Evolutionary conservation across 2,113 vertebrate species (phyloP).

Genomic region (Chitala chitala): DNA sequence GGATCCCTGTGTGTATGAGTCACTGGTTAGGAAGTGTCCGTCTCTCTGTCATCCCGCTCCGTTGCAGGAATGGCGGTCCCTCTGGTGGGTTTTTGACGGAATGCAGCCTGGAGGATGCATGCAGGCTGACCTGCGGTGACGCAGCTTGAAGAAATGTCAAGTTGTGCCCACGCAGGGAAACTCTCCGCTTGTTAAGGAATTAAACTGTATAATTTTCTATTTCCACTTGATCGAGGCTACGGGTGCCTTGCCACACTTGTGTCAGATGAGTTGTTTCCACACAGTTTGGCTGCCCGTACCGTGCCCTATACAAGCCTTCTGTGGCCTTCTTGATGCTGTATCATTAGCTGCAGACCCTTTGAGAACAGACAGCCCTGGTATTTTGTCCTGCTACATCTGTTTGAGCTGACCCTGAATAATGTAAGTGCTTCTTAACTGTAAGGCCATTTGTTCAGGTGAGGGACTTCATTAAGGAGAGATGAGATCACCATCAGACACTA

Average conservation of each 20-base stretch:
- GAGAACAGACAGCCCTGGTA: not conserved
- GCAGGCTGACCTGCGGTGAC: slow-evolving; percentile 44
- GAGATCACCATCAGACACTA: too few species aligned
- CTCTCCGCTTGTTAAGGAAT: not conserved
- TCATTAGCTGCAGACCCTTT: not conserved
- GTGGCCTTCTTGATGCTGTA: too few species aligned
- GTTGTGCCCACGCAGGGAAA: slow-evolving; percentile 32
- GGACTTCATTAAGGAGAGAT: not conserved
- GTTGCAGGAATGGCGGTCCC: not conserved
- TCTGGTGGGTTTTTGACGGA: not conserved
- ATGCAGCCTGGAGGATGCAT: slow-evolving; percentile 14
- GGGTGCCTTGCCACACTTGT: too few species aligned
- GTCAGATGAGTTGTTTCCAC: too few species aligned
- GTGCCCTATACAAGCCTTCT: too few species aligned
- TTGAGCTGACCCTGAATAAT: not conserved
- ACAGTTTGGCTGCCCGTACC: too few species aligned
- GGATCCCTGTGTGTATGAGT: slow-evolving; percentile 23
- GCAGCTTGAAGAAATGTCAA: slow-evolving; percentile 11
- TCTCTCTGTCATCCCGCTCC: not conserved
- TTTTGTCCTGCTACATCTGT: not conserved
- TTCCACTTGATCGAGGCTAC: not conserved
- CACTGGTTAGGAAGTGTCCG: slow-evolving; percentile 24
- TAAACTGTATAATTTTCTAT: not conserved
- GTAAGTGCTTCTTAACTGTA: not conserved
- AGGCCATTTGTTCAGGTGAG: not conserved